Evolutionary conservation across 2,888 invertebrate genomes (phyloP), one percentile per base, ranked within the genome.

Genomic region (Creontiades dilutus): DNA sequence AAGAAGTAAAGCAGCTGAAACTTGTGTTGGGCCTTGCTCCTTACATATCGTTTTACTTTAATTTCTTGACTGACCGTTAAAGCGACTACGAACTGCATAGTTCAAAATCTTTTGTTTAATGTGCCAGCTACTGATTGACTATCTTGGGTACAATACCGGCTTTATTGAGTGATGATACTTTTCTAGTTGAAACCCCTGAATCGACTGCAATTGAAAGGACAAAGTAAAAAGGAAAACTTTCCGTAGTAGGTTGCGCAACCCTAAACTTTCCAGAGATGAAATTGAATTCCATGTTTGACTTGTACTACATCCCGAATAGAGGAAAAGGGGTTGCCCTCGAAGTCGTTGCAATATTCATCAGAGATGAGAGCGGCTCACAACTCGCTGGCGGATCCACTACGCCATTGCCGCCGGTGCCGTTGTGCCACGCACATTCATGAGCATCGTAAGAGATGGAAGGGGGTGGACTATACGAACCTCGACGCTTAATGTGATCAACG

Each of bases 401-500:
- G 27, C 12, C 7, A 19, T 68, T 68, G 11, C 68, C 27, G 12
- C 68, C 68, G 5, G 11, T 13, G 61, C 61, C 4, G 19, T 23
- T 19, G 19, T 23, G 19, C 68, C n/a, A 68, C 68, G 23, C 68
- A 27, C 68, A 68, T 68, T 68, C 68, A 68, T 68, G 68, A 80
- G 27, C 16, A 27, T 76, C n/a, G 28, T 27, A 19, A 37, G 37
- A 4, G 37, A 37, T 37, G 37, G 37, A 37, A 4, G 37, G 37
- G 75, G 75, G 80, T 12, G 27, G 76, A 14, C n/a, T 46, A 14
- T 80, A 80, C 46, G 19, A 19, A 46, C 37, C 46, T 28, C 48
- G 16, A n/a, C 75, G 14, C 4, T n/a, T 46, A 46, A 78, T 19
- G 78, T 78, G 78, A 78, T 78, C 78, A 47, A 47, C 78, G 78